These are phyloP conservation scores for Leucoma salicis DNA, from an alignment of 2,888 invertebrate genomes.

Conservation along the genomic window DNA sequence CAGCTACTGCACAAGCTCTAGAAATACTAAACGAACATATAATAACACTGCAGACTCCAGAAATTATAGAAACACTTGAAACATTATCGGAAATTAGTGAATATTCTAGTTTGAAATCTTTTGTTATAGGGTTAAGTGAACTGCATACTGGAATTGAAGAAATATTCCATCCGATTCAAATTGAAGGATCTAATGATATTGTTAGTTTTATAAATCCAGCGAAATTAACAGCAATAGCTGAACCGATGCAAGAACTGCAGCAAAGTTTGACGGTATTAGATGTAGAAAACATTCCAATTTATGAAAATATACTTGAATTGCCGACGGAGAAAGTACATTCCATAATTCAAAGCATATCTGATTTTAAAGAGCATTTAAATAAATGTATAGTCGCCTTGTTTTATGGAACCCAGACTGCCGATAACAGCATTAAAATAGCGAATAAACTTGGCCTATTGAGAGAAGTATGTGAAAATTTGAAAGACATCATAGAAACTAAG, in stretches of 20 bases:
- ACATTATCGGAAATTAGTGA: conserved; percentile 62
- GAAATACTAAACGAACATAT: conserved; percentile 61
- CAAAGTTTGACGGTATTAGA: conserved; percentile 63
- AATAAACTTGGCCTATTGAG: conserved; percentile 54
- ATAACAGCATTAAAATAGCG: conserved; percentile 59
- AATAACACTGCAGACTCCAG: conserved; percentile 55
- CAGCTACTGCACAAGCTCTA: conserved; percentile 59
- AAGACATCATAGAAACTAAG: conserved; percentile 44
- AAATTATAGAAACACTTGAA: conserved; percentile 59
- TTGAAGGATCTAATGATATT: conserved; percentile 56
- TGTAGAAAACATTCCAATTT: conserved; percentile 63
- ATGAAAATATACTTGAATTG: conserved; percentile 62
- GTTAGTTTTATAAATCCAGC: conserved; percentile 40
- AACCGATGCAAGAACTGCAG: conserved; percentile 64
- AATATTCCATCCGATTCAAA: conserved; percentile 58
- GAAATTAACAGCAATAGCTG: conserved; percentile 57
- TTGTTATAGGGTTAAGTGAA: conserved; percentile 51
- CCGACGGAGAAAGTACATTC: conserved; percentile 58
- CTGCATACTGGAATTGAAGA: conserved; percentile 58
- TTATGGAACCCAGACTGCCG: conserved; percentile 54
- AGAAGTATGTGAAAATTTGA: conserved; percentile 53
- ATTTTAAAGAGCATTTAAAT: conserved; percentile 59
- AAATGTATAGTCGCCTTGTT: conserved; percentile 54
- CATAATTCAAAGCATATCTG: conserved; percentile 52
- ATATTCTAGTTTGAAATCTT: conserved; percentile 58